These are phyloP conservation scores for Lutraria rhynchaena DNA, from an alignment of 1,140 invertebrate species.

Conservation along the genomic window DNA sequence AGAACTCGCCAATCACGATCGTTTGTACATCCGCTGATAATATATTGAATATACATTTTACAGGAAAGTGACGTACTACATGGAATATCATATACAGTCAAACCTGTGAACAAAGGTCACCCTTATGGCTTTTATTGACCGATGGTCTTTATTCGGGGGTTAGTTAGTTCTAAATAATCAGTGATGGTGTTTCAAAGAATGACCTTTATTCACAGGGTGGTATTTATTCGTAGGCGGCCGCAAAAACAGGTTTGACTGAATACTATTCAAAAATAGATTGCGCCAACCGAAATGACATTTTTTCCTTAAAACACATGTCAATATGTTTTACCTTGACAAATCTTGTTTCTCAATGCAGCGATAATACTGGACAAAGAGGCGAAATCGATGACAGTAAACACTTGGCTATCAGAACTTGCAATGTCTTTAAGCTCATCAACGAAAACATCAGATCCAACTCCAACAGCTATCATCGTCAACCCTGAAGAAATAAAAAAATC, in stretches of 20 bases:
- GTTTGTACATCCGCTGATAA: too few relatives aligned
- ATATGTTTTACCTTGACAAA: slow-evolving; percentile 65
- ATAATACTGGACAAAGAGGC: slow-evolving; percentile 61
- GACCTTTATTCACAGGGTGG: too few relatives aligned
- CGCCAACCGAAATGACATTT: neutral
- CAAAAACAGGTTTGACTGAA: neutral
- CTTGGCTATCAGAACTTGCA: slow-evolving; percentile 52
- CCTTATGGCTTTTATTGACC: neutral
- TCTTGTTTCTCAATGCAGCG: slow-evolving; percentile 58
- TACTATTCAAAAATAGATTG: neutral
- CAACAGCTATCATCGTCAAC: slow-evolving; percentile 65
- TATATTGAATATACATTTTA: too few relatives aligned
- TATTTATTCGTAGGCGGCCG: too few relatives aligned
- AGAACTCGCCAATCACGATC: too few relatives aligned
- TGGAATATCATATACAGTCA: too few relatives aligned
- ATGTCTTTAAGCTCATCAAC: slow-evolving; percentile 63
- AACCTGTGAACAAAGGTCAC: too few relatives aligned
- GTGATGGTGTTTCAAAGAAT: too few relatives aligned
- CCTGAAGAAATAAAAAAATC: slow-evolving; percentile 45
- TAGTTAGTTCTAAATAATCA: too few relatives aligned
- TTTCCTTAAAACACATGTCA: neutral
- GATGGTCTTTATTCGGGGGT: too few relatives aligned
- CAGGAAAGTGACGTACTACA: too few relatives aligned
- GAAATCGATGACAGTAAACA: slow-evolving; percentile 69
- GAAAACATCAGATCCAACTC: slow-evolving; percentile 60